Base-by-base conservation (phyloP, 2,888 invertebrate species). In the Macaria liturata region DNA sequence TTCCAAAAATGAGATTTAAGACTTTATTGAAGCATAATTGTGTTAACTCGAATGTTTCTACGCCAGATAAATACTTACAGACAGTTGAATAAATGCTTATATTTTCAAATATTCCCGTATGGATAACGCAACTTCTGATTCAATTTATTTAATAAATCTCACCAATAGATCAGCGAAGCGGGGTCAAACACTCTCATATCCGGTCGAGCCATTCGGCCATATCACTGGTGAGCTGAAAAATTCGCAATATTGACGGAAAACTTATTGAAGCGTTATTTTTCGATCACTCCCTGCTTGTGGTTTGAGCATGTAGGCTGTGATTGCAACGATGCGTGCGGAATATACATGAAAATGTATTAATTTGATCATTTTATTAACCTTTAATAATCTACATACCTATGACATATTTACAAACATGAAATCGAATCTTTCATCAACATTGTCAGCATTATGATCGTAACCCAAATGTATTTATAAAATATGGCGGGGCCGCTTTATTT, bases 191-290 rank as follows among this genome's bases (percentile, higher is more conserved):
- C 39, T 39, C 39, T 7, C 3, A 39, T 39, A 39, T 39, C 39
- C 39, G 39, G 39, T 5, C 39, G 39, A 39, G 6, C 39, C 39
- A 39, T 0, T 39, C 39, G 39, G 8, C 20, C 37, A 30, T 48
- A 48, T 48, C 37, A 48, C 37, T 0, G 39, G 34, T 37, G 20
- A 32, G 39, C 39, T 48, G 48, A 39, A 39, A 48, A 48, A 48
- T 48, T 20, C 48, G 48, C 37, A 4, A 48, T 48, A 48, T 39
- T 9, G 37, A 39, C 37, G 7, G 30, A 39, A 39, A 39, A 39
- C 39, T 39, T 39, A 39, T 39, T 8, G 39, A 39, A 7, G 39
- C 39, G 39, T 7, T 39, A 7, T 7, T 39, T 39, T 39, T 39
- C 39, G 39, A 7, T 39, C 39, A 39, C 39, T 39, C 8, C 3